These are phyloP conservation scores for Etia nguti DNA, from an alignment of 2,113 vertebrate species.

Conservation along the genomic window DNA sequence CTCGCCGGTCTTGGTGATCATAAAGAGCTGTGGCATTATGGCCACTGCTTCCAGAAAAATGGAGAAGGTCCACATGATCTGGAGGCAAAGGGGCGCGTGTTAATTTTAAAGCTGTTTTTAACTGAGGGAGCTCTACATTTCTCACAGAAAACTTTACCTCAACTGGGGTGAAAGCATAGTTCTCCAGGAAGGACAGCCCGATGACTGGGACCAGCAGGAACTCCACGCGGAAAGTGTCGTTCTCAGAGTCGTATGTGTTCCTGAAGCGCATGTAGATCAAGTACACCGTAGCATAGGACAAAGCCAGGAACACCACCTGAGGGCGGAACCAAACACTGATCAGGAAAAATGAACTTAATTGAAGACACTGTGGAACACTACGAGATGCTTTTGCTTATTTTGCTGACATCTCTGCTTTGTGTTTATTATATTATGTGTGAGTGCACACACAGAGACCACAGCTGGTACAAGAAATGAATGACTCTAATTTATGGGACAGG, in stretches of 20 bases:
- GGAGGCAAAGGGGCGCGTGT: not conserved
- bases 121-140: not conserved
- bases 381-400: not conserved
- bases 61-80: slow-evolving; percentile 98
- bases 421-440: not conserved
- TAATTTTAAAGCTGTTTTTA: not conserved
- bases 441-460: not conserved
- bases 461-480: not conserved
- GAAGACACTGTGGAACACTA: not conserved
- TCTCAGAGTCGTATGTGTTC: slow-evolving; percentile 81
- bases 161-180: slow-evolving; percentile 84
- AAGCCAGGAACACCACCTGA: slow-evolving; percentile 88
- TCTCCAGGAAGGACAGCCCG: slow-evolving; percentile 91
- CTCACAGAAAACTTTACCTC: slow-evolving; percentile 73
- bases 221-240: slow-evolving; percentile 91
- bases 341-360: not conserved
- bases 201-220: slow-evolving; percentile 91
- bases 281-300: slow-evolving; percentile 86
- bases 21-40: slow-evolving; percentile 96
- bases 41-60: slow-evolving; percentile 96
- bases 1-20: slow-evolving; percentile 97
- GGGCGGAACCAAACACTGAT: not conserved
- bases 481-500: not conserved
- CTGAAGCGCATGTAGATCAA: slow-evolving; percentile 90
- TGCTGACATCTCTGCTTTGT: not conserved